Percentiles rank a stretch among this genome's conserved stretches.
phyloP scores from a whole-genome alignment of 1,140 invertebrate species.

The Venturia canescens region DNA sequence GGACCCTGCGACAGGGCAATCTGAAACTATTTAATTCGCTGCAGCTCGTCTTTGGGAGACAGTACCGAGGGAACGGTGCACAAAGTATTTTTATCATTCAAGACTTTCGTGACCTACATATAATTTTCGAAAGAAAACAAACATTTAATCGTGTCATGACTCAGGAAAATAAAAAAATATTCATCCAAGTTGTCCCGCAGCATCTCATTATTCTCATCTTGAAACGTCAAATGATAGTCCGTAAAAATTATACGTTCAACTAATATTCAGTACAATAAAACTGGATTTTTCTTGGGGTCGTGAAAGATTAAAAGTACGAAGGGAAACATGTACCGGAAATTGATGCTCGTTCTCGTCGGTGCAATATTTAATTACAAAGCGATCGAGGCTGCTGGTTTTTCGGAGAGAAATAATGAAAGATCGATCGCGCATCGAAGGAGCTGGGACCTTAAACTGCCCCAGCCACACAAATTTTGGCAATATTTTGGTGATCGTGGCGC shows the following conservation, averaged over 20 bases:
- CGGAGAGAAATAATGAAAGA: neutral
- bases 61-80: no score
- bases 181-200: no score
- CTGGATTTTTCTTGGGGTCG: neutral
- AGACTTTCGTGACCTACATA: no score
- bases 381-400: neutral
- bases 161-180: no score
- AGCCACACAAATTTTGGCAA: slow-evolving; percentile 50
- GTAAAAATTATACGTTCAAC: no score
- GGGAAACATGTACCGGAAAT: neutral
- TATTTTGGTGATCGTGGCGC: slow-evolving; percentile 14
- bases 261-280: no score
- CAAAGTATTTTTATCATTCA: no score
- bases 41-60: neutral
- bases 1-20: neutral
- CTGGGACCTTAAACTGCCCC: slow-evolving; percentile 25
- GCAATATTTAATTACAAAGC: neutral
- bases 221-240: neutral
- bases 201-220: neutral
- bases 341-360: neutral
- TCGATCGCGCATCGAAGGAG: neutral
- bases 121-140: no score
- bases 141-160: no score
- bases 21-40: slow-evolving; percentile 9
- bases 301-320: neutral